phyloP scores from a whole-genome alignment of 2,113 vertebrate species.

The Okapia johnstoni region DNA sequence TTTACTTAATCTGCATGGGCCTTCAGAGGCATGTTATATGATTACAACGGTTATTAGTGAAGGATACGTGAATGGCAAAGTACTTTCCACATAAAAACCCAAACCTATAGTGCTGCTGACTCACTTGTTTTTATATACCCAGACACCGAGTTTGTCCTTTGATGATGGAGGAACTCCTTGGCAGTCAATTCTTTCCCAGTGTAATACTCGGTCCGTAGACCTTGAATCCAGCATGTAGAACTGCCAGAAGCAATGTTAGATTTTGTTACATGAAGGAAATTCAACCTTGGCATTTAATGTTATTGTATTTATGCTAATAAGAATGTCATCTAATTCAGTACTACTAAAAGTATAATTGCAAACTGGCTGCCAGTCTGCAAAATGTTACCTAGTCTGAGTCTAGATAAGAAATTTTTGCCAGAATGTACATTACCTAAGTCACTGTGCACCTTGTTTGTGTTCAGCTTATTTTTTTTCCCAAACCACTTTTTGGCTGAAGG shows the following conservation, averaged over 20 bases:
- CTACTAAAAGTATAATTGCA: not conserved
- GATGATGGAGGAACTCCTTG: conserved; percentile 91
- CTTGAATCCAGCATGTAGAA: conserved; percentile 92
- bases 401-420: not conserved
- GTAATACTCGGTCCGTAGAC: conserved; percentile 81
- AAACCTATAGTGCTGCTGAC: not conserved
- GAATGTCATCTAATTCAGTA: not conserved
- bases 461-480: not conserved
- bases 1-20: not conserved
- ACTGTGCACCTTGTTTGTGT: not conserved
- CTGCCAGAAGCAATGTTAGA: conserved; percentile 78
- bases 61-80: not conserved
- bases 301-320: not conserved
- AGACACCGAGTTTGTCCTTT: conserved; percentile 98
- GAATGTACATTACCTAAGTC: not conserved
- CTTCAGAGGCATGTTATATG: not conserved
- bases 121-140: conserved; percentile 95
- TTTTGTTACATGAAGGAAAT: not conserved
- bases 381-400: not conserved
- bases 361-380: not conserved
- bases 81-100: not conserved
- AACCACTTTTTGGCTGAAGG: not conserved
- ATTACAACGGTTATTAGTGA: not conserved
- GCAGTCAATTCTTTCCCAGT: conserved; percentile 94
- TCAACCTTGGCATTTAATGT: not conserved